Evolutionary conservation across 2,113 vertebrate species (phyloP).

Genomic region (Butastur rufipennis): DNA sequence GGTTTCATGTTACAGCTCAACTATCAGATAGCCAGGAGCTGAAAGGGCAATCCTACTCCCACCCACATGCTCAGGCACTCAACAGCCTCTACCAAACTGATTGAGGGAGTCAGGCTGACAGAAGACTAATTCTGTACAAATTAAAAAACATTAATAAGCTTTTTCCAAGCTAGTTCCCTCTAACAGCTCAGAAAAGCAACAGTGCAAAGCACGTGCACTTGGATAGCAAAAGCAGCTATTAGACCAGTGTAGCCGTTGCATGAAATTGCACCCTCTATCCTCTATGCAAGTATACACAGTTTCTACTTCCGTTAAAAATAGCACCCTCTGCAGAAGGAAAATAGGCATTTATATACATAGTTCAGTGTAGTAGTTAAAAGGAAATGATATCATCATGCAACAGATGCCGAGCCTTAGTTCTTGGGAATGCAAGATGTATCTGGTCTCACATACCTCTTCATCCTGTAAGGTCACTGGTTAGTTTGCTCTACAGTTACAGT

Average conservation of each 20-base stretch:
- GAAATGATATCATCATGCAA: neutral
- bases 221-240: neutral
- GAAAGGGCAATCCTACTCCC: slow-evolving; percentile 35
- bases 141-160: neutral
- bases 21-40: slow-evolving; percentile 8
- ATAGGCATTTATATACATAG: neutral
- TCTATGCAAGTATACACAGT: neutral
- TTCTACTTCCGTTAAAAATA: neutral
- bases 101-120: neutral
- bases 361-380: neutral
- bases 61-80: neutral
- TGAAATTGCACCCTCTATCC: neutral
- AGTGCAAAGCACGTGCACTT: rapidly evolving
- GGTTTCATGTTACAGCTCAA: slow-evolving; percentile 46
- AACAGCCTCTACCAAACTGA: neutral
- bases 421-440: neutral
- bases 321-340: neutral
- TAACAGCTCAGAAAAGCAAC: neutral
- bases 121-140: neutral
- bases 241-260: rapidly evolving
- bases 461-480: neutral
- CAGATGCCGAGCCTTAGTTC: neutral
- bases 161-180: neutral
- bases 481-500: neutral
- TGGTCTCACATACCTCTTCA: neutral